phyloP scores from a whole-genome alignment of 2,797 vertebrate species.

The Poecilia wingei region DNA sequence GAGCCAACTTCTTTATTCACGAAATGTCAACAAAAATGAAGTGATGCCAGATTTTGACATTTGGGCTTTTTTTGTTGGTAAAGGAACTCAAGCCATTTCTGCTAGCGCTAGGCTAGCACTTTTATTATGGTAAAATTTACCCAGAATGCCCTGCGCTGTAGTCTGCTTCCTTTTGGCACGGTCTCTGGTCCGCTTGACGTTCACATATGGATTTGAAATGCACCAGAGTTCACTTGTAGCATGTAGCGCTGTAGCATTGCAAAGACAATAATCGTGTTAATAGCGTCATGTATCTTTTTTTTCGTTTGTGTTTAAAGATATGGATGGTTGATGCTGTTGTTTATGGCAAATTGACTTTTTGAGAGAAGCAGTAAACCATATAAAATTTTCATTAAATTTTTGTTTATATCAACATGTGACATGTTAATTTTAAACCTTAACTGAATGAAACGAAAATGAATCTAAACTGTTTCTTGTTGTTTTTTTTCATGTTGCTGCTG shows the following conservation, averaged over 20 bases:
- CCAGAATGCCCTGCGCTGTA: not conserved
- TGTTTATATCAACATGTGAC: not conserved
- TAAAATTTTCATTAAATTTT: no score
- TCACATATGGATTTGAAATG: not conserved
- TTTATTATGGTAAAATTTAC: not conserved
- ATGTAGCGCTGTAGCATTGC: no score
- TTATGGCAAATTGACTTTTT: no score
- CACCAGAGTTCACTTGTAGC: not conserved
- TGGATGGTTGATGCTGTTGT: no score
- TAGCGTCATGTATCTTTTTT: no score
- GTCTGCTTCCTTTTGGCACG: not conserved
- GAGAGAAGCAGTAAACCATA: no score
- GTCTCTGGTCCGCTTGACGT: not conserved
- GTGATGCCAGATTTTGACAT: not conserved
- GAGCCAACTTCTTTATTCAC: no score
- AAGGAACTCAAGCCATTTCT: not conserved
- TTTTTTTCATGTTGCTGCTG: constrained; percentile 65
- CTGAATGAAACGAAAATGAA: not conserved
- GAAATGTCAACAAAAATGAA: not conserved
- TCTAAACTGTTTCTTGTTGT: constrained; percentile 53
- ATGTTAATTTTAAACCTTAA: not conserved
- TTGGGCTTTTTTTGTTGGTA: not conserved
- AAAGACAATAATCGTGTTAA: no score
- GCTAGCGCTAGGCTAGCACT: not conserved
- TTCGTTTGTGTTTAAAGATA: no score